These are phyloP conservation scores for Brachionus rubens DNA, from an alignment of 1,140 invertebrate genomes.

Conservation along the genomic window DNA sequence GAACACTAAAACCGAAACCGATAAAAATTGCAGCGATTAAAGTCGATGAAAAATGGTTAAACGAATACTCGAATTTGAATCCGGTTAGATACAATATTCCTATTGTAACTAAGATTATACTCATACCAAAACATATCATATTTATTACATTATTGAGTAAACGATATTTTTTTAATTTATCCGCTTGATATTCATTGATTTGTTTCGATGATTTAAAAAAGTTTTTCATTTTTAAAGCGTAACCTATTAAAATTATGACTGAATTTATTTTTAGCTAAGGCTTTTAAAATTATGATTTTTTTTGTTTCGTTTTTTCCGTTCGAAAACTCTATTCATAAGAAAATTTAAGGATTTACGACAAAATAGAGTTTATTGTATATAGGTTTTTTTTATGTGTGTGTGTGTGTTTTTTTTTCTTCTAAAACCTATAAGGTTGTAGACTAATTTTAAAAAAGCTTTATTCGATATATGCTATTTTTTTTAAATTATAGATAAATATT, in stretches of 20 bases:
- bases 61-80: constrained; percentile 32
- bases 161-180: background rate
- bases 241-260: background rate
- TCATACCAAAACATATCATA: constrained; percentile 21
- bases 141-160: constrained; percentile 14
- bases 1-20: background rate
- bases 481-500: no score
- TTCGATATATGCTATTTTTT: no score
- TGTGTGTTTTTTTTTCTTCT: no score
- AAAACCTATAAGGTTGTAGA: no score
- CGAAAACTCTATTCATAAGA: no score
- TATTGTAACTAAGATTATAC: constrained; percentile 13
- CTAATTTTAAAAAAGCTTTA: no score
- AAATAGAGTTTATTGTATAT: no score
- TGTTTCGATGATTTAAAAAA: background rate
- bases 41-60: constrained; percentile 19
- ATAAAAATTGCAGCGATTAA: constrained; percentile 34
- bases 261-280: no score
- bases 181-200: background rate
- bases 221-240: background rate
- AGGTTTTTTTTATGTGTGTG: no score
- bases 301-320: no score
- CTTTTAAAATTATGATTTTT: no score
- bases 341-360: no score
- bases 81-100: constrained; percentile 26